Base-by-base conservation (phyloP, 2,797 vertebrate species). In the Hippoglossus hippoglossus region DNA sequence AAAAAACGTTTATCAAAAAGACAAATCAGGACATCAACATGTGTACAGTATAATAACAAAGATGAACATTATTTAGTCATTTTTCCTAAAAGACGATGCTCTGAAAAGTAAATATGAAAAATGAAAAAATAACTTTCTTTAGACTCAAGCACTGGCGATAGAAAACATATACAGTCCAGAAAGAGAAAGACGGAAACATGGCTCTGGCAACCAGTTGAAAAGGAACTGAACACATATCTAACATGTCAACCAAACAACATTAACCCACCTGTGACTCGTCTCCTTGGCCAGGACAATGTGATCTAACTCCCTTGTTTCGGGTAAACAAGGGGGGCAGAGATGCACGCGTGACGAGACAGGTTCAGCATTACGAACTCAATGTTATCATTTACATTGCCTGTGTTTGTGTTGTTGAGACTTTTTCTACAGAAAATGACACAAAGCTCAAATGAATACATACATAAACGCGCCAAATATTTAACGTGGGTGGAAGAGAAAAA, bases 361-460 rank as follows among this genome's bases (percentile, higher is more conserved):
- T 70, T 77, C 82, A 69, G 73, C 85, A 79, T 87, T 93, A 94
- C 92, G 75, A 92, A 94, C 90, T 94, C 91, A 94, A 91, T 95
- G 93, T 95, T 96, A 96, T 96, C 92, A 95, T 96, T 96, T 95
- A 94, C 93, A 96, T 96, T 96, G 95, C 95, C 94, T 95, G 96
- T 96, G 96, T 97, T 96, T 96, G 95, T 96, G 96, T 96, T 95
- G 94, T 94, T 95, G 95, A 95, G 94, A 96, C 90, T 89, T 95
- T 95, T 96, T 90, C 64, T 80, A 80, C 3, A 85, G 81, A 93
- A 96, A 95, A 91, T 80, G 70, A 84, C 88, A 91, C 87, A 80
- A 71, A 77, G 85, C 82, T 85, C 89, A 84, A 83, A 84, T 86
- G 81, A 84, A 71, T 82, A 88, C 86, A 92, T 77, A 78, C 80